Evolutionary conservation across 2,797 vertebrate genomes (phyloP), one percentile per base, ranked within the genome.

Genomic region (Syngnathus acus): DNA sequence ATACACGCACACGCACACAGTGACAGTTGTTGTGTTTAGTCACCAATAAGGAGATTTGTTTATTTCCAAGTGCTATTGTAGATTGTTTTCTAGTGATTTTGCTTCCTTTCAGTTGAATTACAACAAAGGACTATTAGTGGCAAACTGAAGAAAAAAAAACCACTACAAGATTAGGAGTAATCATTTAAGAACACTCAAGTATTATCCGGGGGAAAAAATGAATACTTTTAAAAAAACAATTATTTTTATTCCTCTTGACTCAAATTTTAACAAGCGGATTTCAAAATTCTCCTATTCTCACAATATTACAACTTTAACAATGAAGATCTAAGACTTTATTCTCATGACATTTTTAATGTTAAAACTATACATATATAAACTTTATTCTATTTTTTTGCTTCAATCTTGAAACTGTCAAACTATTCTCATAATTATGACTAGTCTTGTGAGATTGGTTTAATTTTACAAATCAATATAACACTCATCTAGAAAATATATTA

Each of bases 61-160:
- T 48, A 74, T 82, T 86, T 88, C 71, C 40, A 82, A 81, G 79
- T 87, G 80, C 78, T 74, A 71, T 74, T 76, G 45, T 84, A 79
- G 78, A 67, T 76, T 68, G 72, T 85, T 84, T 84, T 74, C 53
- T 79, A 82, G 78, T 68, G 21, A 66, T 76, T 64, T 45, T 26
- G 40, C 40, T 13, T 68, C 73, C 65, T 73, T 68, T 71, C 42
- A 66, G 69, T 73, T 70, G 72, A 67, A 64, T 61, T 82, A 81
- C 65, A 75, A 67, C 48, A 68, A 10, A 40, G 37, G 9, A 39
- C 10, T 61, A 6, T 62, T 8, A 17, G 54, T 37, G 26, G 26
- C 54, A 57, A 26, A 32, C 26, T 57, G 26, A 57, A 57, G 37
- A 7, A 14, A 57, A 57, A 57, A 26, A 1, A n/a, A 42, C 4